Base-by-base conservation (phyloP, 2,797 vertebrate genomes). In the Vespertilio murinus region DNA sequence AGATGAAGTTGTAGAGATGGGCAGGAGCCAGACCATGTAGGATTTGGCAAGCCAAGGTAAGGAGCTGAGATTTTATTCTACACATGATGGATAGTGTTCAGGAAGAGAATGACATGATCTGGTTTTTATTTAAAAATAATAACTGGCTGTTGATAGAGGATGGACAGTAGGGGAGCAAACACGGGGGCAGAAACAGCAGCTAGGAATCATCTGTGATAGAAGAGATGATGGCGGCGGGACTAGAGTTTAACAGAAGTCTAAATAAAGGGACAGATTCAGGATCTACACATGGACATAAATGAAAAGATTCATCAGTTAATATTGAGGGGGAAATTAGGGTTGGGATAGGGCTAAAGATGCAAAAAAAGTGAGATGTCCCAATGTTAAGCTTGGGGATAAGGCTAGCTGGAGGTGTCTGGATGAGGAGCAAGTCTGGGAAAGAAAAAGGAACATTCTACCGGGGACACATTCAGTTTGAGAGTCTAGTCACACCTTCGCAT, bases 21-120 rank as follows among this genome's bases (percentile, higher is more conserved):
- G 38, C 28, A 85, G 75, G 47, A 86, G n/a, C 30, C 52, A 74
- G 59, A 54, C 28, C 8, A 14, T 33, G 23, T 4, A 33, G 42
- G 3, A 13, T 67, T 74, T 71, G 52, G 40, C 11, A 40, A 87
- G 13, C 17, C 59, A 85, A 77, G 16, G 38, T 38, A 45, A 73
- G 47, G 83, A 92, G 59, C 9, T 88, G 13, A 47, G 22, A 83
- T 86, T 89, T 64, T 80, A 85, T 71, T 88, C 69, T 52, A 75
- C 84, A 84, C 11, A n/a, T 67, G 33, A 85, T 18, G 5, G 13
- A 59, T 28, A 49, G 8, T 38, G 6, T 49, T 67, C 65, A 45
- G 3, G n/a, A 81, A 38, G 22, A 88, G 25, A 67, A 8, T 64
- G 35, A 87, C 33, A 49, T 74, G 49, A 52, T 23, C 38, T 75